Percentiles rank a stretch among this genome's conserved stretches.
Evolutionary conservation across 1,140 invertebrate genomes (phyloP).

Genomic region (Trissolcus basalis): DNA sequence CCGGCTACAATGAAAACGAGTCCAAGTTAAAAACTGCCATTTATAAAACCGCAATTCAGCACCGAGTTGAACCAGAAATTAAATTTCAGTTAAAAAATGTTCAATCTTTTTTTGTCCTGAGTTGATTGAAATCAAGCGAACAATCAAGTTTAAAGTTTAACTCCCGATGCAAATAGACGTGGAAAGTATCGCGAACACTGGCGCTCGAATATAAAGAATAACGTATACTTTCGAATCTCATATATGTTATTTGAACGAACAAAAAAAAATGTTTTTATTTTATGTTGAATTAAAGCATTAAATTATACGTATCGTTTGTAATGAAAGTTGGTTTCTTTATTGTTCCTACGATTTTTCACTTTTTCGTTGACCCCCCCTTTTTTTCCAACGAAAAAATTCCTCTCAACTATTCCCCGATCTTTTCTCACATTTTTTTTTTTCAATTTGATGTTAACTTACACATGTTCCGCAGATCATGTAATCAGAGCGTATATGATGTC

Average conservation of each 20-base stretch:
- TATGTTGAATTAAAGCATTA: background rate
- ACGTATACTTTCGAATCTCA: background rate
- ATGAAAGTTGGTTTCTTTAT: background rate
- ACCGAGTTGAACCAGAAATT: background rate
- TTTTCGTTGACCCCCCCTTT: too few species aligned
- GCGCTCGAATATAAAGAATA: background rate
- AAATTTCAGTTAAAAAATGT: too few species aligned
- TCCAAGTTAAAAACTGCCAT: too few species aligned
- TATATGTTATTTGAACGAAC: background rate
- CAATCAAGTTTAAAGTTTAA: too few species aligned
- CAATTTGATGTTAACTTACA: background rate
- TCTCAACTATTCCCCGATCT: too few species aligned
- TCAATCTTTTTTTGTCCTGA: too few species aligned
- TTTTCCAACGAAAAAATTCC: too few species aligned
- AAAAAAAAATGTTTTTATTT: background rate
- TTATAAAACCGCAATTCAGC: background rate
- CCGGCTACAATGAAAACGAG: too few species aligned
- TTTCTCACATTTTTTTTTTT: background rate
- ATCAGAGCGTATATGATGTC: slow-evolving; percentile 41
- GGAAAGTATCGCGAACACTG: too few species aligned
- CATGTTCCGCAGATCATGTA: background rate
- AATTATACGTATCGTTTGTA: background rate
- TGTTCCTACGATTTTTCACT: too few species aligned
- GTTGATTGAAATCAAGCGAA: too few species aligned
- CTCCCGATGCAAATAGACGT: too few species aligned